Evolutionary conservation across 2,888 invertebrate genomes (phyloP).

Genomic region (Calliopum simillimum): DNA sequence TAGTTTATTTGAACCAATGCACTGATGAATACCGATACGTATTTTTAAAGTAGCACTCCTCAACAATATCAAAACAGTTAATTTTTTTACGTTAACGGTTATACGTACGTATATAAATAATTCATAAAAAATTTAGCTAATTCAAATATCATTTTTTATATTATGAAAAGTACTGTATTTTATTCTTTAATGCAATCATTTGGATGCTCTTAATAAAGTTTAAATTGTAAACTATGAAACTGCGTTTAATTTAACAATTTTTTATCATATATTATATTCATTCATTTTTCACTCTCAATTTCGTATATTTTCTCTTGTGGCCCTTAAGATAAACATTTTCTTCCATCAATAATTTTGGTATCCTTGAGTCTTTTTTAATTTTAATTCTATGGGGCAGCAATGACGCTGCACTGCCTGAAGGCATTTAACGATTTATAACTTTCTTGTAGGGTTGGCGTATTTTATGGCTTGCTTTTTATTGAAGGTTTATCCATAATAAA

Average conservation of each 20-base stretch:
- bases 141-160: constrained; percentile 10
- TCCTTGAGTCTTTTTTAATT: too few species aligned
- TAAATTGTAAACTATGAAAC: constrained; percentile 12
- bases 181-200: not conserved
- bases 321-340: too few species aligned
- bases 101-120: too few species aligned
- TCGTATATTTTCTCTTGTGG: too few species aligned
- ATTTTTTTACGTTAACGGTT: constrained; percentile 1
- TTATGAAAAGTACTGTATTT: constrained; percentile 23
- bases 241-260: not conserved
- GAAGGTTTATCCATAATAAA: not conserved
- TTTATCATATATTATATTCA: too few species aligned
- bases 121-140: constrained; percentile 25
- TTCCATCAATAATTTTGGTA: too few species aligned
- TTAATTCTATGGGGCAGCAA: not conserved
- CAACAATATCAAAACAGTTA: too few species aligned
- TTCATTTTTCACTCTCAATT: too few species aligned
- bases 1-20: not conserved
- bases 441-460: constrained; percentile 13
- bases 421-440: not conserved
- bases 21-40: not conserved
- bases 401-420: not conserved
- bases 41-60: too few species aligned
- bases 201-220: constrained; percentile 27
- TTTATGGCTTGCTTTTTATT: not conserved